phyloP scores from a whole-genome alignment of 2,888 invertebrate genomes.

The Perizoma flavofasciatum region DNA sequence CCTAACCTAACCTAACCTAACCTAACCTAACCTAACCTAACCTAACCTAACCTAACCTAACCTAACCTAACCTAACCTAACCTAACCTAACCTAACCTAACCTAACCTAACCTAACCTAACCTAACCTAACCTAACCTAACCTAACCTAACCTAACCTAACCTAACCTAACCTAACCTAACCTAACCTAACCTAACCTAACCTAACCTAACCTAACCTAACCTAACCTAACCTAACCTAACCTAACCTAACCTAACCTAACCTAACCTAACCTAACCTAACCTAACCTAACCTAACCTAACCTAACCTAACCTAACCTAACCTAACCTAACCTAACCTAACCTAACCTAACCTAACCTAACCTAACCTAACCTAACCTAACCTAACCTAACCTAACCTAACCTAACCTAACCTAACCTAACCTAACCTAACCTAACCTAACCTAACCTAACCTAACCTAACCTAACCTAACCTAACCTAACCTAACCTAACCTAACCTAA shows the following conservation, averaged over 20 bases:
- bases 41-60: constrained; percentile 39
- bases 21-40: constrained; percentile 37
- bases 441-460: constrained; percentile 1
- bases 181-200: constrained; percentile 1
- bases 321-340: constrained; percentile 1
- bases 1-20: constrained; percentile 29
- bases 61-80: constrained; percentile 34
- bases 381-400: constrained; percentile 1
- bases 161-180: constrained; percentile 1
- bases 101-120: constrained; percentile 1
- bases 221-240: constrained; percentile 1
- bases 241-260: constrained; percentile 1
- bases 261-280: constrained; percentile 1
- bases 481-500: constrained; percentile 1
- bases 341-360: constrained; percentile 1
- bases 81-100: constrained; percentile 27
- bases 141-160: constrained; percentile 1
- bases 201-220: constrained; percentile 1
- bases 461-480: constrained; percentile 1
- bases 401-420: constrained; percentile 1
- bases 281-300: constrained; percentile 1
- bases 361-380: constrained; percentile 1
- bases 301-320: constrained; percentile 1
- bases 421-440: constrained; percentile 1
- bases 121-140: constrained; percentile 1